Evolutionary conservation across 2,113 vertebrate genomes (phyloP).

Genomic region (Trochalopteron elliotii): DNA sequence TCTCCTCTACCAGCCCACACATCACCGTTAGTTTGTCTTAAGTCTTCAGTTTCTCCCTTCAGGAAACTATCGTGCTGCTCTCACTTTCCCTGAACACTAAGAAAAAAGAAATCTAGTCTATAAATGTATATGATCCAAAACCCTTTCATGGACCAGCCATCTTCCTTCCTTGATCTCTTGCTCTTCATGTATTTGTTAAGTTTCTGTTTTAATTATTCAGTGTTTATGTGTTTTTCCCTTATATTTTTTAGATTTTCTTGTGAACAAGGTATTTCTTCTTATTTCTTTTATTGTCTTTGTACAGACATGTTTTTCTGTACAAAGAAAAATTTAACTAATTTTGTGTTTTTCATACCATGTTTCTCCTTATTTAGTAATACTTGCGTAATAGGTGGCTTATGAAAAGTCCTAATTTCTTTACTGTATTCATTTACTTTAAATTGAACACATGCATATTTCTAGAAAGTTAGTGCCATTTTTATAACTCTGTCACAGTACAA

Average conservation of each 20-base stretch:
- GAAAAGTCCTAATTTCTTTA: not conserved
- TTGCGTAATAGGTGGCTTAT: not conserved
- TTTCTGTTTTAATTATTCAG: not conserved
- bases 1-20: not conserved
- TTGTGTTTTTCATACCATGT: not conserved
- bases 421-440: not conserved
- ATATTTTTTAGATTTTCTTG: not conserved
- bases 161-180: not conserved
- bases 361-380: not conserved
- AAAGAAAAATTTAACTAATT: not conserved
- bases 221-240: not conserved
- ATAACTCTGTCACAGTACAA: not conserved
- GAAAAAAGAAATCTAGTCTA: not conserved
- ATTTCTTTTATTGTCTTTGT: not conserved
- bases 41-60: conserved; percentile 8
- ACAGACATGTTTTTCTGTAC: not conserved
- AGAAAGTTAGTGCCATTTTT: not conserved
- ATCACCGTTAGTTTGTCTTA: not conserved
- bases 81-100: not conserved
- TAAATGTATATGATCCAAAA: not conserved
- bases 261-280: not conserved
- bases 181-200: not conserved
- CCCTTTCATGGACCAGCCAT: not conserved
- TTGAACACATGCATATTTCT: not conserved
- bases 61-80: not conserved